Evolutionary conservation across 2,888 invertebrate genomes (phyloP).

Genomic region (Drosophila hamatofila): DNA sequence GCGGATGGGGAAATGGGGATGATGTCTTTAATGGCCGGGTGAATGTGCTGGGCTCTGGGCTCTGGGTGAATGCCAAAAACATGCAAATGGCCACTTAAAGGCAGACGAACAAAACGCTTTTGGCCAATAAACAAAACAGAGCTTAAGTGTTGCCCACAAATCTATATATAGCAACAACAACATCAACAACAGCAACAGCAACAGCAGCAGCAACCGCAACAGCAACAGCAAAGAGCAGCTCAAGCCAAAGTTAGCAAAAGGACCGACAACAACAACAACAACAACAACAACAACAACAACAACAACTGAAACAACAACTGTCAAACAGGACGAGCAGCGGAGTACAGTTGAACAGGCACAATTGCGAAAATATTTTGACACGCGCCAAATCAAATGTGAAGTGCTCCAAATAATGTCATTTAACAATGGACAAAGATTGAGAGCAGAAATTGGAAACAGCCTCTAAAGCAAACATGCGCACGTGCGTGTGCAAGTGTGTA

Average conservation of each 20-base stretch:
- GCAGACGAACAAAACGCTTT: slow-evolving; percentile 56
- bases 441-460: slow-evolving; percentile 37
- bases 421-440: slow-evolving; percentile 57
- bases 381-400: slow-evolving; percentile 63
- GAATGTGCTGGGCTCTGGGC: slow-evolving; percentile 3
- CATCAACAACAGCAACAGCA: neutral
- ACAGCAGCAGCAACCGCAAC: neutral
- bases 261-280: neutral
- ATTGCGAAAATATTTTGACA: slow-evolving; percentile 65
- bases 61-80: slow-evolving; percentile 57
- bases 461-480: slow-evolving; percentile 19
- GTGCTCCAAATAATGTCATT: slow-evolving; percentile 73
- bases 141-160: slow-evolving; percentile 49
- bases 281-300: neutral
- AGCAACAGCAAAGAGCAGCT: neutral
- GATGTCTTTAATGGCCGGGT: slow-evolving; percentile 9
- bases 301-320: neutral
- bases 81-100: slow-evolving; percentile 72
- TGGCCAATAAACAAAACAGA: slow-evolving; percentile 68
- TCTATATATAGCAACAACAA: neutral
- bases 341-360: slow-evolving; percentile 33
- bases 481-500: slow-evolving; percentile 9
- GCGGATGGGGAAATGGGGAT: neutral
- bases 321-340: slow-evolving; percentile 9
- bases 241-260: neutral